Base-by-base conservation (phyloP, 2,888 invertebrate species). In the Cylloceria caligata region DNA sequence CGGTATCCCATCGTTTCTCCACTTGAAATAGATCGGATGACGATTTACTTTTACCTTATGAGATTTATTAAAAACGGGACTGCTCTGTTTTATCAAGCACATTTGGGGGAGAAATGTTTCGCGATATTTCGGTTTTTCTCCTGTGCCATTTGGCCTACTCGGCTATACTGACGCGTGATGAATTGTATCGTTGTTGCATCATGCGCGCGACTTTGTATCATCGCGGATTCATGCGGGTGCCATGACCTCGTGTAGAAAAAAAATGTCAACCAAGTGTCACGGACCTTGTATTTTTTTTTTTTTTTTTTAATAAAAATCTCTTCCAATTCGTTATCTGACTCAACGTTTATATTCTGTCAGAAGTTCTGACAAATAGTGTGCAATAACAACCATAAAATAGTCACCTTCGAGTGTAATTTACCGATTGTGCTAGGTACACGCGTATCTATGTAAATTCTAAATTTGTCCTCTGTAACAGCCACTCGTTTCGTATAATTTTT, bases 21-120 rank as follows among this genome's bases (percentile, higher is more conserved):
- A 47, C 68, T 36, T 62, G 24, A 69, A 76, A 68, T 76, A 36
- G 76, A 76, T 76, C 49, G 60, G 47, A 76, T 76, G 76, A 68
- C 68, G 76, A 49, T 36, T 49, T 60, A 68, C 60, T 76, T 62
- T 76, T 68, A 49, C 30, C 36, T 24, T 47, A 27, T 24, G 68
- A 62, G 76, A 68, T 76, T 68, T 76, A 76, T 76, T 68, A 39
- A 60, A 76, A 68, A 62, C 60, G 68, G 21, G 60, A 42, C 57
- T 24, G 19, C 27, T 64, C 68, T 60, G 34, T 68, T 47, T 21
- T 7, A 45, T 16, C 47, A 27, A 36, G 47, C 57, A 49, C 39
- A 60, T 68, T 74, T 47, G 36, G 11, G 19, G 55, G 16, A 4
- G 47, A 55, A 47, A 62, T 13, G 57, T 34, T 30, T 71, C 45